A percentile compares a stretch with the other conserved stretches of the same genome.
These are phyloP conservation scores for Dynastes tityus DNA, from an alignment of 2,888 invertebrate species.

Conservation along the genomic window DNA sequence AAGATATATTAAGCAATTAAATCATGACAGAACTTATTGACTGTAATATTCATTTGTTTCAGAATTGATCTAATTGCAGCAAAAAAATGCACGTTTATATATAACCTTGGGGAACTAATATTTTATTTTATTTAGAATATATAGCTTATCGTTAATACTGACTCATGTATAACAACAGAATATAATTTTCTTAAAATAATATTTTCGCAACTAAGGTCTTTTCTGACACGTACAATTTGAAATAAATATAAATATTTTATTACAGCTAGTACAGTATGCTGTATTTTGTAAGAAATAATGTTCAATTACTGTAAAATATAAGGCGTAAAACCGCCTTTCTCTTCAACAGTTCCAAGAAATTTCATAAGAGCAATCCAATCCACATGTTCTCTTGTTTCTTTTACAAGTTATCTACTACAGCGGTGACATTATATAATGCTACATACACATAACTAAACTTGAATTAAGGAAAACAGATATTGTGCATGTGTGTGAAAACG, in stretches of 20 bases:
- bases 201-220: too few species aligned
- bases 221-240: too few species aligned
- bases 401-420: conserved; percentile 5
- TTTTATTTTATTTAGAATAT: too few species aligned
- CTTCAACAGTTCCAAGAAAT: conserved; percentile 22
- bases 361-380: conserved; percentile 3
- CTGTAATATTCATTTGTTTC: too few species aligned
- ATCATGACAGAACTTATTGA: too few species aligned
- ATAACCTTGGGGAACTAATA: too few species aligned
- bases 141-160: too few species aligned
- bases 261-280: not conserved
- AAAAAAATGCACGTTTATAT: too few species aligned
- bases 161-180: too few species aligned
- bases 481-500: not conserved
- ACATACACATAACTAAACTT: not conserved
- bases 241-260: not conserved
- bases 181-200: too few species aligned
- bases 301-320: not conserved
- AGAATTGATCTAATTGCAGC: too few species aligned
- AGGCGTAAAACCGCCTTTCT: conserved; percentile 23
- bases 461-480: not conserved
- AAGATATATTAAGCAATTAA: too few species aligned
- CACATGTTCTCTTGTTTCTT: conserved; percentile 1
- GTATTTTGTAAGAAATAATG: not conserved
- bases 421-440: not conserved